A percentile compares a stretch with the other conserved stretches of the same genome.
These are phyloP conservation scores for Acrossocheilus fasciatus DNA, from an alignment of 2,797 vertebrate species.

Conservation along the genomic window DNA sequence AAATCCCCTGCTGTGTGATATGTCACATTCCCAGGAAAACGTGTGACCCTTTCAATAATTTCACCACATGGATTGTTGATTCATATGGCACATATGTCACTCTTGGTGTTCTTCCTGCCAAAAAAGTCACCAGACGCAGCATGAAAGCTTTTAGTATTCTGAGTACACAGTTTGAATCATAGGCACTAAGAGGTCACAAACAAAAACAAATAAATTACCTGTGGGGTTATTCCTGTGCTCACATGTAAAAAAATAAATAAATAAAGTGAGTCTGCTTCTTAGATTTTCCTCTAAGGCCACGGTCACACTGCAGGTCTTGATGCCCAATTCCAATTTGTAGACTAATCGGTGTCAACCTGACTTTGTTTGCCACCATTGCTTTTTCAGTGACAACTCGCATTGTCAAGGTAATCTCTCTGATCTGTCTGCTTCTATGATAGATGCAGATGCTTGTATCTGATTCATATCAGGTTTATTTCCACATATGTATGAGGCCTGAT, in stretches of 20 bases:
- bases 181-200: slow-evolving; percentile 16
- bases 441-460: neutral
- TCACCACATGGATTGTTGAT: slow-evolving; percentile 59
- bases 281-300: neutral
- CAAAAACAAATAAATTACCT: slow-evolving; percentile 19
- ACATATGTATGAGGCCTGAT: neutral
- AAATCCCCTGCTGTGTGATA: slow-evolving; percentile 69
- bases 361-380: neutral
- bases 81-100: slow-evolving; percentile 61
- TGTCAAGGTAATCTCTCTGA: neutral
- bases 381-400: neutral
- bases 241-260: neutral
- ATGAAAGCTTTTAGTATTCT: neutral
- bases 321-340: neutral
- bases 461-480: neutral
- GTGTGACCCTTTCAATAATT: slow-evolving; percentile 69
- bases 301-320: neutral
- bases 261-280: neutral
- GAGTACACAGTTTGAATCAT: slow-evolving; percentile 2
- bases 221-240: neutral
- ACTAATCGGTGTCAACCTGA: neutral
- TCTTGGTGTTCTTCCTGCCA: slow-evolving; percentile 7
- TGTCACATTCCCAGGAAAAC: slow-evolving; percentile 64
- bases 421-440: neutral
- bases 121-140: neutral